Conservation (phyloP, 64 coral and sea anemone species). For the Exaiptasia diaphana region DNA sequence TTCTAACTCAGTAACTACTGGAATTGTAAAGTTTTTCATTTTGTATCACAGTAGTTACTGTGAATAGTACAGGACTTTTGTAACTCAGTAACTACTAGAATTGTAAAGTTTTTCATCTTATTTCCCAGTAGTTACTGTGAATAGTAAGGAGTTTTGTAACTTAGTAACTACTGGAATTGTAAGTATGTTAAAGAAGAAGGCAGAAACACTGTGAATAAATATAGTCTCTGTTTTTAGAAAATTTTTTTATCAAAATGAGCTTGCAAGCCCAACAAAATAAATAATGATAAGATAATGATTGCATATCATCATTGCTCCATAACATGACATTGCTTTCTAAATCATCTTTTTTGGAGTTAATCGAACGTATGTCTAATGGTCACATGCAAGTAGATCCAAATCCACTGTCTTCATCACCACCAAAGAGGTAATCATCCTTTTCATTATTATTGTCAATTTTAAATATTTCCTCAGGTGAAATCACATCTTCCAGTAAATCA, state of each 20-base stretch:
- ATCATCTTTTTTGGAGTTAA: neutral
- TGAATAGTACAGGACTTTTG: neutral
- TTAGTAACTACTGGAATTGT: neutral
- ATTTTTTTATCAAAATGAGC: neutral
- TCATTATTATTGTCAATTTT: neutral
- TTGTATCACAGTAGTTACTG: neutral
- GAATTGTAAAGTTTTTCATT: neutral
- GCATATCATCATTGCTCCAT: neutral
- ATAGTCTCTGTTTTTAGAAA: neutral
- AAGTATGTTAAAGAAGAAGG: no score
- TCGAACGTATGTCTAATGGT: neutral
- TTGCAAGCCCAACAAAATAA: neutral
- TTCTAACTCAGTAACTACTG: neutral
- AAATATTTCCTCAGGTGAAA: neutral
- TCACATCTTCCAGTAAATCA: neutral
- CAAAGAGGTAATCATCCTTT: neutral
- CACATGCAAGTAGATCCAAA: neutral
- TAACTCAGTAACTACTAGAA: neutral
- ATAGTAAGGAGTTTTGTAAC: neutral
- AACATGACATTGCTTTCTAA: neutral
- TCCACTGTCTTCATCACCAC: neutral
- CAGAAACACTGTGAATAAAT: neutral
- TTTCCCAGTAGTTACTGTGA: neutral
- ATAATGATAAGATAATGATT: neutral
- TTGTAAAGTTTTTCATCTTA: neutral